These are phyloP conservation scores for Maconellicoccus hirsutus DNA, from an alignment of 1,140 invertebrate genomes.

Conservation along the genomic window DNA sequence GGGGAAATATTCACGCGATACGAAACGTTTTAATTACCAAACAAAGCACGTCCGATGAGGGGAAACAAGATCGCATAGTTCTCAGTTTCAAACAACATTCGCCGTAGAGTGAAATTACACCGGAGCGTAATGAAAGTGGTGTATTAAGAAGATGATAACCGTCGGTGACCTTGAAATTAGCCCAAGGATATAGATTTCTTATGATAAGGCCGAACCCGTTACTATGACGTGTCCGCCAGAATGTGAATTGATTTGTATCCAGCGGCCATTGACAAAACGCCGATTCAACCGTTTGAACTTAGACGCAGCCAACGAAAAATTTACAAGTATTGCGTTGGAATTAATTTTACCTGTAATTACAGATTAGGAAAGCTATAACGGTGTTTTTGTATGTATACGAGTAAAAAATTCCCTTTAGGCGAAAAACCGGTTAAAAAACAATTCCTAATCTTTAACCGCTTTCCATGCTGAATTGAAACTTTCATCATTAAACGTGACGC, in stretches of 20 bases:
- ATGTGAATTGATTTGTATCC: background rate
- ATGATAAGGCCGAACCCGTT: background rate
- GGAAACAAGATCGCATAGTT: background rate
- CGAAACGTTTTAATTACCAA: background rate
- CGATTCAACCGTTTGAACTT: background rate
- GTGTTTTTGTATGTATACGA: background rate
- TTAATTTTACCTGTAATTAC: slow-evolving; percentile 4
- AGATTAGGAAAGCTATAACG: slow-evolving; percentile 1
- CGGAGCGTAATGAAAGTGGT: slow-evolving; percentile 2
- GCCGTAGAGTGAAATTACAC: background rate
- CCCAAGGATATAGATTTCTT: slow-evolving; percentile 4
- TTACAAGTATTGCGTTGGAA: background rate
- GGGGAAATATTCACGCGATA: background rate
- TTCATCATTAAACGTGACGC: background rate
- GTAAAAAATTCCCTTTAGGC: background rate
- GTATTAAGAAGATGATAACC: background rate
- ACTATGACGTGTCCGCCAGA: background rate
- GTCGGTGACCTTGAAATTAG: background rate
- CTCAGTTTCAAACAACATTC: slow-evolving; percentile 8
- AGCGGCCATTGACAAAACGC: background rate
- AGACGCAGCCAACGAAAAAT: background rate
- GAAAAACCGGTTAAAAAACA: background rate
- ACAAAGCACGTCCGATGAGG: background rate
- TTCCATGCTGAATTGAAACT: background rate
- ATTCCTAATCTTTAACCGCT: background rate